phyloP scores from a whole-genome alignment of 1,140 invertebrate genomes.

The Oncopeltus fasciatus region DNA sequence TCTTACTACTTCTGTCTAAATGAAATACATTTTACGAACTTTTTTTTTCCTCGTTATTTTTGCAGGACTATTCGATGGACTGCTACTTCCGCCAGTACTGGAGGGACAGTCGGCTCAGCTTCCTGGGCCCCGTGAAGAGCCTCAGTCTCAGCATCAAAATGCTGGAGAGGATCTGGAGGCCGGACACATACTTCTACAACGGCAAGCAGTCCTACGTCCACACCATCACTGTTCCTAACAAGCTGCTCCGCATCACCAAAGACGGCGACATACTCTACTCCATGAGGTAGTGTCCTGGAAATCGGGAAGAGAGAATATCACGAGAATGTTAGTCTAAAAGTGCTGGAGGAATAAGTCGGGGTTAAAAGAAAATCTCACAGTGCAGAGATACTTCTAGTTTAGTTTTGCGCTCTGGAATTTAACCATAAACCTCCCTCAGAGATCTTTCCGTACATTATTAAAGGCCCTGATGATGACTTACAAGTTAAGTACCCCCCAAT shows the following conservation, averaged over 20 bases:
- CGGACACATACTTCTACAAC: conserved; percentile 88
- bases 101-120: conserved; percentile 68
- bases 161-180: conserved; percentile 86
- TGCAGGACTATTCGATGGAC: conserved; percentile 88
- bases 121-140: conserved; percentile 63
- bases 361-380: no score
- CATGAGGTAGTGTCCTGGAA: conserved; percentile 66
- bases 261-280: conserved; percentile 89
- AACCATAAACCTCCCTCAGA: no score
- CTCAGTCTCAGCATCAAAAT: conserved; percentile 77
- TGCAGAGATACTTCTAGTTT: no score
- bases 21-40: no score
- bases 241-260: conserved; percentile 71
- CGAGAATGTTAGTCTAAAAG: no score
- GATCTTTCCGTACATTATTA: no score
- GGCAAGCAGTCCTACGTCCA: conserved; percentile 87
- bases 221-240: conserved; percentile 90
- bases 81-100: conserved; percentile 89
- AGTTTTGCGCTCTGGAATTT: no score
- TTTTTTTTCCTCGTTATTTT: no score
- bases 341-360: no score
- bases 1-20: no score
- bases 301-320: background rate
- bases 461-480: no score
- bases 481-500: no score